Evolutionary conservation across 2,113 vertebrate genomes (phyloP).

Genomic region (Gnathonemus echidnorhynchus): DNA sequence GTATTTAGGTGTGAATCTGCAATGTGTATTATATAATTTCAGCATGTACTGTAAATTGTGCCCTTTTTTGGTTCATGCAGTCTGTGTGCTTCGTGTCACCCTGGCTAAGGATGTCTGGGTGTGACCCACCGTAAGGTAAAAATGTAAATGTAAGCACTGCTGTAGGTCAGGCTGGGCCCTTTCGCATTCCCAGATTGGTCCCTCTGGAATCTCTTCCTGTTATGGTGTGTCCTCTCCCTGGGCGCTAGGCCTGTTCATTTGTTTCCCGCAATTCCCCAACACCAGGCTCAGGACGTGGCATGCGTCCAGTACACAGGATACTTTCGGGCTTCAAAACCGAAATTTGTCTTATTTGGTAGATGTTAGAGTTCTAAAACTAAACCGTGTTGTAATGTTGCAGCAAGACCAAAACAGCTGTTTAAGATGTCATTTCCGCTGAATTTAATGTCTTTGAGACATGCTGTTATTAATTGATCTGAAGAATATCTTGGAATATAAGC

Average conservation of each 20-base stretch:
- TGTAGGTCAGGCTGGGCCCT: neutral
- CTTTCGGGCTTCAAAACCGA: neutral
- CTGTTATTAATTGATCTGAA: slow-evolving; percentile 6
- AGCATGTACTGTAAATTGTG: neutral
- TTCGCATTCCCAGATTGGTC: neutral
- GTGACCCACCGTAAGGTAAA: neutral
- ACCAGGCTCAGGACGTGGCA: neutral
- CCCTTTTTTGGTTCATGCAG: neutral
- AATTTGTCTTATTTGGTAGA: neutral
- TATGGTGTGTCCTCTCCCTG: neutral
- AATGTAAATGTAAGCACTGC: neutral
- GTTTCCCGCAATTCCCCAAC: neutral
- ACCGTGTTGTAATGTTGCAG: neutral
- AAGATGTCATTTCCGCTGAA: neutral
- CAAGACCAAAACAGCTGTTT: neutral
- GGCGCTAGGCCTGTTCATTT: neutral
- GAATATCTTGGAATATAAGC: neutral
- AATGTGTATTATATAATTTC: neutral
- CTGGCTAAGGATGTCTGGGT: neutral
- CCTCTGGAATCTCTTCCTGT: neutral
- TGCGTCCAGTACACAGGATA: neutral
- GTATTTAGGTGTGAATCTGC: neutral
- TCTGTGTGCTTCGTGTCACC: neutral
- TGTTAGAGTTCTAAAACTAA: neutral
- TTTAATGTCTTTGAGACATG: neutral